Conservation (phyloP, 2,113 vertebrate genomes). For the Accipiter virgatus region DNA sequence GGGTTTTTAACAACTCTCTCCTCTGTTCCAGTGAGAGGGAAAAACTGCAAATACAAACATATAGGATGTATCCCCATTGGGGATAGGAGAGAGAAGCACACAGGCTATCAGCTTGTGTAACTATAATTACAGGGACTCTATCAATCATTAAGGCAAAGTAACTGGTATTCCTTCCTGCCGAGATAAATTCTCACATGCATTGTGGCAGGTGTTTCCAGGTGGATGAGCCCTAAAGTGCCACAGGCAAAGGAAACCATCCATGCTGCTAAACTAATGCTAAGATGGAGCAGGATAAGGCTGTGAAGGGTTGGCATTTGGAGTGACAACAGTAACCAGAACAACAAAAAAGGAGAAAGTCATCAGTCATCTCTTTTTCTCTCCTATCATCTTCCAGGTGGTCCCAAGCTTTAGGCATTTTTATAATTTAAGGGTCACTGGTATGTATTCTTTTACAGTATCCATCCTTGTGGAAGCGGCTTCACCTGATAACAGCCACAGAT, state of each 20-base stretch:
- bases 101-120: not conserved
- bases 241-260: slow-evolving; percentile 31
- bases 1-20: not conserved
- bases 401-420: not conserved
- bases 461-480: not conserved
- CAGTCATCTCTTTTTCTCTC: not conserved
- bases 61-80: not conserved
- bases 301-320: not conserved
- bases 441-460: not conserved
- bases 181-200: not conserved
- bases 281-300: slow-evolving; percentile 37
- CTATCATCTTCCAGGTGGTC: slow-evolving; percentile 48
- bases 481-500: slow-evolving; percentile 25
- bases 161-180: slow-evolving; percentile 12
- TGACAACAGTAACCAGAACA: slow-evolving; percentile 18
- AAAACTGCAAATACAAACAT: not conserved
- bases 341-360: not conserved
- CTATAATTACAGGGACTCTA: slow-evolving; percentile 45
- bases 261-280: not conserved
- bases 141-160: slow-evolving; percentile 35
- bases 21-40: not conserved
- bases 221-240: slow-evolving; percentile 40
- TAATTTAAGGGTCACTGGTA: slow-evolving; percentile 10
- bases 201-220: slow-evolving; percentile 23
- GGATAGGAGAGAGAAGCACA: not conserved